Evolutionary conservation across 2,797 vertebrate species (phyloP).

Genomic region (Clarias laeviceps): DNA sequence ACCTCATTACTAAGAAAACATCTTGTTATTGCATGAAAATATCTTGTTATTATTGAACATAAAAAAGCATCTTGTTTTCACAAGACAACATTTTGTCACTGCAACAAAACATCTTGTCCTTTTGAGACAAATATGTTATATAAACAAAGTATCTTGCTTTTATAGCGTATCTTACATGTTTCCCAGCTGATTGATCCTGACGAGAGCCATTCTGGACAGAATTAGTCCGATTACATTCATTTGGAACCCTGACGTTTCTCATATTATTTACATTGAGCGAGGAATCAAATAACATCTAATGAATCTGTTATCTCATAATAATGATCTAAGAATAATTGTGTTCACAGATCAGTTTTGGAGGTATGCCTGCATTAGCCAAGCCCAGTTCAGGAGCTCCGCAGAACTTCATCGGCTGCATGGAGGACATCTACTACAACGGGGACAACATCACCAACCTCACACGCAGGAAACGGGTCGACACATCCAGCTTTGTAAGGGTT

Average conservation of each 20-base stretch:
- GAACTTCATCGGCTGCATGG: conserved; percentile 97
- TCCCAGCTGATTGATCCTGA: not conserved
- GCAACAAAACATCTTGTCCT: not conserved
- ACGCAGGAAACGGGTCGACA: conserved; percentile 88
- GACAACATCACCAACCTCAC: conserved; percentile 94
- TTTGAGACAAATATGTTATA: not conserved
- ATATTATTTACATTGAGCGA: not conserved
- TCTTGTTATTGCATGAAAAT: not conserved
- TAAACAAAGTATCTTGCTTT: not conserved
- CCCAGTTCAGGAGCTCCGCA: conserved; percentile 71
- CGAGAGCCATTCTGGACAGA: not conserved
- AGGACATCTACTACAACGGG: conserved; percentile 91
- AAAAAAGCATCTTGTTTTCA: not conserved
- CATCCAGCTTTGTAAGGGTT: conserved; percentile 86
- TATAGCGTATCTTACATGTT: not conserved
- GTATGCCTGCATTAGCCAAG: conserved; percentile 84
- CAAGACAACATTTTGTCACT: not conserved
- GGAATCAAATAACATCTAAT: not conserved
- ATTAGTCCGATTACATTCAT: not conserved
- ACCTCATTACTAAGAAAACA: not conserved
- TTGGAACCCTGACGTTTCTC: not conserved
- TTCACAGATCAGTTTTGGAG: conserved; percentile 90
- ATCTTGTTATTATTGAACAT: too few species aligned
- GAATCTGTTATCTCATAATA: not conserved
- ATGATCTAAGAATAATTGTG: not conserved